These are phyloP conservation scores for Argyresthia albistria DNA, from an alignment of 2,888 invertebrate species.

Conservation along the genomic window DNA sequence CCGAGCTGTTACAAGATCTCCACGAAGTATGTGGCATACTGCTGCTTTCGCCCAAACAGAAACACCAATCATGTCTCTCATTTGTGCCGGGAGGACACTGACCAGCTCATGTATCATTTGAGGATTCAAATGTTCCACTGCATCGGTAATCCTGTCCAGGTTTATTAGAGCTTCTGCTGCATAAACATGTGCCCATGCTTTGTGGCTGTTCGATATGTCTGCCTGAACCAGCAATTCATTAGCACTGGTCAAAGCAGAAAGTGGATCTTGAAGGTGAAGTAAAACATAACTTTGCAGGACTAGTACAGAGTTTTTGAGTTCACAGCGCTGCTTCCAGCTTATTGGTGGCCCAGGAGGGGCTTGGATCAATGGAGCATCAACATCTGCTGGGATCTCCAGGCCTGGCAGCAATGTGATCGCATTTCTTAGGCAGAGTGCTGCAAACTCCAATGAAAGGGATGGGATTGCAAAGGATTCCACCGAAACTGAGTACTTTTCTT, in stretches of 20 bases:
- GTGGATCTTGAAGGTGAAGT: slow-evolving; percentile 87
- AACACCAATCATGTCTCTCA: slow-evolving; percentile 60
- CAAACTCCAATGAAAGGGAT: slow-evolving; percentile 91
- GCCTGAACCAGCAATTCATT: slow-evolving; percentile 81
- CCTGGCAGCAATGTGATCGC: slow-evolving; percentile 81
- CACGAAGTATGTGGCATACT: slow-evolving; percentile 59
- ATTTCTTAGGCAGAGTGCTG: slow-evolving; percentile 88
- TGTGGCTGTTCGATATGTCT: slow-evolving; percentile 65
- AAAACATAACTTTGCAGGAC: slow-evolving; percentile 88
- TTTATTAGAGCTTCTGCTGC: slow-evolving; percentile 90
- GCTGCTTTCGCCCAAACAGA: slow-evolving; percentile 69
- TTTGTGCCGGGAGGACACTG: slow-evolving; percentile 50
- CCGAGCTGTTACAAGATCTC: slow-evolving; percentile 57
- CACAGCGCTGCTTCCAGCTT: slow-evolving; percentile 72
- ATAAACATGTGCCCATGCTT: slow-evolving; percentile 89
- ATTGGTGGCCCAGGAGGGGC: slow-evolving; percentile 77
- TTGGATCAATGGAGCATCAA: slow-evolving; percentile 40
- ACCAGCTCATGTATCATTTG: slow-evolving; percentile 75
- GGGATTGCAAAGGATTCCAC: slow-evolving; percentile 89
- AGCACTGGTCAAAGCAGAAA: slow-evolving; percentile 84
- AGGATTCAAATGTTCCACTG: slow-evolving; percentile 86
- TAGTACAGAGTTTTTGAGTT: slow-evolving; percentile 77
- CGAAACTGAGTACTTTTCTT: slow-evolving; percentile 53
- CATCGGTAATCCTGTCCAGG: slow-evolving; percentile 86
- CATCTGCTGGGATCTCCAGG: slow-evolving; percentile 51